Evolutionary conservation across 2,113 vertebrate species (phyloP).

Genomic region (Rostratula benghalensis): DNA sequence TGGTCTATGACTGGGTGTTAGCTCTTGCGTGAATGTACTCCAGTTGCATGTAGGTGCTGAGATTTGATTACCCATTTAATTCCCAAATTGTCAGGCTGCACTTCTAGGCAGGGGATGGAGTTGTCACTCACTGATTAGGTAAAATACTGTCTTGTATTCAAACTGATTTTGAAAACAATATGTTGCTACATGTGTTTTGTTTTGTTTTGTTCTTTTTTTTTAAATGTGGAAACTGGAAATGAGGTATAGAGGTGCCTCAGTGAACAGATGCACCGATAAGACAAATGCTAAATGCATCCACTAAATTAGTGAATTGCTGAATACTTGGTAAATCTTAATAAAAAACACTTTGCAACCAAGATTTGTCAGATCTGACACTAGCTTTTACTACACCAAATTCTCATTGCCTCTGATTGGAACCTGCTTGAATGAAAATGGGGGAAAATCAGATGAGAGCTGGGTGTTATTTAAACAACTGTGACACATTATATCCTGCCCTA

Average conservation of each 20-base stretch:
- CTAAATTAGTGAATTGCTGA: neutral
- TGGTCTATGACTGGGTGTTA: neutral
- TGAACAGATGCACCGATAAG: neutral
- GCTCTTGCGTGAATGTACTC: neutral
- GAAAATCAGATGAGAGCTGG: neutral
- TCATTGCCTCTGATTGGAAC: neutral
- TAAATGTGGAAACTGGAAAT: neutral
- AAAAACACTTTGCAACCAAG: neutral
- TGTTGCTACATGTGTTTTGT: neutral
- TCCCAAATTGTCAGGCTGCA: neutral
- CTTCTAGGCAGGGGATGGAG: neutral
- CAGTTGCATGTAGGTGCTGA: neutral
- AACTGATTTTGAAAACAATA: neutral
- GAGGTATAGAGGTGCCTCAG: neutral
- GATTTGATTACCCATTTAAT: neutral
- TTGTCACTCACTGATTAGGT: neutral
- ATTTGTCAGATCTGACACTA: neutral
- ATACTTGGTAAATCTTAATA: neutral
- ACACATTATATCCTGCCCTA: neutral
- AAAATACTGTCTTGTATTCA: neutral
- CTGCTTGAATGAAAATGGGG: neutral
- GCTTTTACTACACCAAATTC: neutral
- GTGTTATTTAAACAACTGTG: constrained; percentile 7
- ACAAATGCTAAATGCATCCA: neutral
- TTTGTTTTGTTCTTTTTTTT: neutral